Conservation (phyloP, 1,140 invertebrate species). For the Drosophila trapezifrons region DNA sequence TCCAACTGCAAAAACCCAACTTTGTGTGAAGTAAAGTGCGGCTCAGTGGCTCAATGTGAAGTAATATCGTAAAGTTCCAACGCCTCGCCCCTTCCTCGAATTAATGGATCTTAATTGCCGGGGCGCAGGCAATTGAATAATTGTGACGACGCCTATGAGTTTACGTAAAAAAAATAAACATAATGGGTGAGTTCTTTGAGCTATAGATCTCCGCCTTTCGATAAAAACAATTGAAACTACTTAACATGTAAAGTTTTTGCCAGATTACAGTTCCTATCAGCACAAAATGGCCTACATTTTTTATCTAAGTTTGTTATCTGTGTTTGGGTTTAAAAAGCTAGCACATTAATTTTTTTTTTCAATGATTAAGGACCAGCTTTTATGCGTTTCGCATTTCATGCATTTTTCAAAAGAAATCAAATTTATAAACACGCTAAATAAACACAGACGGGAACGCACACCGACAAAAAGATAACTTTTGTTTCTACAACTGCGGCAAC, state of each 20-base stretch:
- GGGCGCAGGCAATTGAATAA: slow-evolving; percentile 18
- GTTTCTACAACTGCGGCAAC: slow-evolving; percentile 14
- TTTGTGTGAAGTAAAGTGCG: slow-evolving; percentile 20
- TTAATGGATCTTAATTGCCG: slow-evolving; percentile 34
- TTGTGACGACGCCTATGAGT: slow-evolving; percentile 17
- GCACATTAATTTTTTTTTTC: neutral
- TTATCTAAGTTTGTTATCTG: slow-evolving; percentile 15
- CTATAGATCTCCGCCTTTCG: slow-evolving; percentile 1
- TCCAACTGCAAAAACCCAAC: slow-evolving; percentile 7
- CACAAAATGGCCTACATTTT: neutral
- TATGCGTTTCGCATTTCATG: slow-evolving; percentile 14
- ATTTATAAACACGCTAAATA: slow-evolving; percentile 15
- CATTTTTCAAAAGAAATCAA: slow-evolving; percentile 23
- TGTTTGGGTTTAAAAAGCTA: neutral
- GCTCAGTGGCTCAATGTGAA: too few relatives aligned
- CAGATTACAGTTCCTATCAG: neutral
- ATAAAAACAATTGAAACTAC: slow-evolving; percentile 9
- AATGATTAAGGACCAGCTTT: slow-evolving; percentile 5
- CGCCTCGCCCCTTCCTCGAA: slow-evolving; percentile 3
- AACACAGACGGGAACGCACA: slow-evolving; percentile 12
- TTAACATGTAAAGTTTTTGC: neutral
- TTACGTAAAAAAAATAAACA: slow-evolving; percentile 9
- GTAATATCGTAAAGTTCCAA: slow-evolving; percentile 11
- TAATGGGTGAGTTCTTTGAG: neutral
- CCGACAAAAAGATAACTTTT: slow-evolving; percentile 1